phyloP scores from a whole-genome alignment of 37 sponge, comb jelly and placozoan species.

The Beroe forskalii region DNA sequence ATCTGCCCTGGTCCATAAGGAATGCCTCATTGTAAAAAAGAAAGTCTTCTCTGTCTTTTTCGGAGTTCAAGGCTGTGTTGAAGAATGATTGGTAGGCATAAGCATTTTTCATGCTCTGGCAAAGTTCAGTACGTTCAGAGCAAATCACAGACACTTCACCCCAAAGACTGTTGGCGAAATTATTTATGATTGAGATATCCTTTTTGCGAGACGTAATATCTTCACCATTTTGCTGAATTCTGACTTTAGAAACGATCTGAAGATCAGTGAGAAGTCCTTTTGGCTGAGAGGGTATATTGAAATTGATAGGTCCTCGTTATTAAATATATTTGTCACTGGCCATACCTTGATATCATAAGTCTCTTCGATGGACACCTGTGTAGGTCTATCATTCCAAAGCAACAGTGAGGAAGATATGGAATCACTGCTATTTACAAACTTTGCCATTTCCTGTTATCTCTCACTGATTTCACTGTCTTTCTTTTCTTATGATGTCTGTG shows the following conservation, averaged over 20 bases:
- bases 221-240: neutral
- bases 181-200: conserved; percentile 17
- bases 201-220: neutral
- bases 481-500: neutral
- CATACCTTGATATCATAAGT: conserved; percentile 1
- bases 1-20: conserved; percentile 2
- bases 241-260: neutral
- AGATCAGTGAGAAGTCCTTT: conserved; percentile 3
- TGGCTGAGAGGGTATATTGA: conserved; percentile 53
- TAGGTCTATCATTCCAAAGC: conserved; percentile 19
- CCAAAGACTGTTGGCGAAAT: conserved; percentile 58
- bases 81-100: conserved; percentile 50
- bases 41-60: neutral
- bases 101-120: conserved; percentile 35
- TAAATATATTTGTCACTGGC: conserved; percentile 23
- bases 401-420: conserved; percentile 18
- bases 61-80: neutral
- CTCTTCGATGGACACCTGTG: conserved; percentile 40
- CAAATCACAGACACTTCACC: neutral
- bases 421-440: conserved; percentile 32
- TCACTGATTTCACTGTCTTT: no score
- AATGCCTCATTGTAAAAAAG: conserved; percentile 15
- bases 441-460: no score
- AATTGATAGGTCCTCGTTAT: conserved; percentile 45
- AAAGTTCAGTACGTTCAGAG: neutral